These are phyloP conservation scores for Ciconia nigra DNA, from an alignment of 2,797 vertebrate species.

Conservation along the genomic window DNA sequence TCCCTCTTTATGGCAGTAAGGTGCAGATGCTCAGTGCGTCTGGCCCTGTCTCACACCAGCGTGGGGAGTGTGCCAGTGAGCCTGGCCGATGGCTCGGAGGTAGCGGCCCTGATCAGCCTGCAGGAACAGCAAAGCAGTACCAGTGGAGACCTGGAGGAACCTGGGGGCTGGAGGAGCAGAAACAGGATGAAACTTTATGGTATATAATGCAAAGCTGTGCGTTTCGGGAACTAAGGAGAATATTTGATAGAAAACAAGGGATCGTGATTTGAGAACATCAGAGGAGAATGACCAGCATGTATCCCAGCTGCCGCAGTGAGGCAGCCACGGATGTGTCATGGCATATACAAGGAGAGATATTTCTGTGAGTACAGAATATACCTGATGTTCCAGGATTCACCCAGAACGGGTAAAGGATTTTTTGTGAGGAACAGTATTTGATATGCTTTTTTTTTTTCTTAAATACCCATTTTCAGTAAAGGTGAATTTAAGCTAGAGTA, in stretches of 20 bases:
- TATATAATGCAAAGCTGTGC: background rate
- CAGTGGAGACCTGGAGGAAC: background rate
- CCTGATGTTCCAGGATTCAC: background rate
- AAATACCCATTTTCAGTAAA: background rate
- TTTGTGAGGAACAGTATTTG: background rate
- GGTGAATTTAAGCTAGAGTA: background rate
- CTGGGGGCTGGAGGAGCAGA: background rate
- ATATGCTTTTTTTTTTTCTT: background rate
- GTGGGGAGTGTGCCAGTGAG: background rate
- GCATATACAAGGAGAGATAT: background rate
- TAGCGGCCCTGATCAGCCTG: background rate
- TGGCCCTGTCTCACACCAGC: background rate
- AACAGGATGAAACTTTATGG: background rate
- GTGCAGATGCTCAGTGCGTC: background rate
- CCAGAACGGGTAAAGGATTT: background rate
- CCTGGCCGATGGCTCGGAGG: background rate
- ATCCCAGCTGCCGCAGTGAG: background rate
- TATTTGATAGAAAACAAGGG: background rate
- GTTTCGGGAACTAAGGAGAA: background rate
- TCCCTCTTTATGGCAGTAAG: background rate
- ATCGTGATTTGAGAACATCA: background rate
- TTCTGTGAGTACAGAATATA: background rate
- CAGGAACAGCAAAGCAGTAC: background rate
- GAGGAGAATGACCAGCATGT: background rate
- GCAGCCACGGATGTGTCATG: background rate